Base-by-base conservation (phyloP, 2,113 vertebrate genomes). In the Syngnathus scovelli region DNA sequence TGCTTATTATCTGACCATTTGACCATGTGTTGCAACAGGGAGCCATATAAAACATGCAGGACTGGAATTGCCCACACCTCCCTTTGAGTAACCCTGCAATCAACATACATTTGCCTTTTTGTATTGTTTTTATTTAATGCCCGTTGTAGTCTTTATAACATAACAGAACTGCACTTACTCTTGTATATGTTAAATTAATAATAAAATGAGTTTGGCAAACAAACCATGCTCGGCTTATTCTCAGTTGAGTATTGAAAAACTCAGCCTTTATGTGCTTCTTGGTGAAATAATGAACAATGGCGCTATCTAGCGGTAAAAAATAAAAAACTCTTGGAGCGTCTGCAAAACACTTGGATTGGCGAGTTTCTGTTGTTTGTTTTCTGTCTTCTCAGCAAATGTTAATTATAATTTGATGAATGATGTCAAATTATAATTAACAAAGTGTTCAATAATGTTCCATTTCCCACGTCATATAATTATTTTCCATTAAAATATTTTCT, bases 171-270 rank as follows among this genome's bases (percentile, higher is more conserved):
- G 7, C 64, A 62, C 76, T 51, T 15, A 58, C 23, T 36, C 44
- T 48, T 62, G 62, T 83, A 11, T 70, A 78, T 77, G 63, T 80
- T 83, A 81, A 80, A 60, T 87, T 85, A 87, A 82, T 83, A 84
- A 87, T 87, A 77, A 80, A 81, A 70, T 64, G 3, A 84, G 54
- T 19, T 44, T 72, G 58, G 41, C 23, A 66, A 70, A 80, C 11
- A 15, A 33, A 44, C 21, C 46, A 4, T 0, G 18, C 15, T 56
- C 16, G 71, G 10, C 69, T 21, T 21, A n/a, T 51, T 9, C 13
- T 51, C 19, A 9, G n/a, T 69, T 60, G 9, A 37, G 36, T 70
- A 33, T 59, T 51, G 9, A 66, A 43, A 68, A 54, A 68, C 39
- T 65, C 21, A n/a, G 12, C 54, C 4, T 27, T 76, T 70, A 56